Base-by-base conservation (phyloP, 1,140 invertebrate species). In the Grapholita molesta region DNA sequence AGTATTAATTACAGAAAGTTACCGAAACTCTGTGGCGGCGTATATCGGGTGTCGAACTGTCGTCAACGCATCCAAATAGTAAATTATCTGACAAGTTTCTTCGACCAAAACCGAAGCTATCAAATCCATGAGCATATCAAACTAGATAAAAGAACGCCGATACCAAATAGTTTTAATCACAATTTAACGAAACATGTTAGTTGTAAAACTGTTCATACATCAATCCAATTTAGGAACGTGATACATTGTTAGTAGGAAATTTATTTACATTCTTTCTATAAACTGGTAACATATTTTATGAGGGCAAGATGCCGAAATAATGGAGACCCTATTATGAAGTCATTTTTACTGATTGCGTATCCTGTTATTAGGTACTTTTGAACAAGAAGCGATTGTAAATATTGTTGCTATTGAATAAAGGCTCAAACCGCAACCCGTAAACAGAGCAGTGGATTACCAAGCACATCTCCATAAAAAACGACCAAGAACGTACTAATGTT, bases 81-180 rank as follows among this genome's bases (percentile, higher is more conserved):
- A 79, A 70, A 74, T 42, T 42, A 35, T 12, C 68, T 70, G 74
- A 76, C 76, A 70, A 79, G 52, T 68, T 57, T 69, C 72, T 74
- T 79, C 71, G 77, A 78, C 78, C 84, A 72, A 81, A 84, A 80
- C 78, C 77, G 71, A 79, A 74, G 75, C 69, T 73, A 73, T 72
- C 71, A 68, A 32, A 71, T 68, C 3, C 28, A 30, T 61, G 6
- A 15, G 25, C 7, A 25, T 28, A 32, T 28, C 12, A 30, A 61
- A 11, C 15, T 3, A 28, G 55, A 61, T 61, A 61, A 61, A 61
- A 61, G 53, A 61, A 3, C 28, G 24, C 55, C 55, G 55, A 25
- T 15, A 8, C 55, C 25, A 61, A 61, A 61, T 61, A 61, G 15
- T 61, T 28, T 32, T 61, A 61, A 32, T 61, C 28, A 61, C 28